Base-by-base conservation (phyloP, 92 coral and sea anemone species). In the Zoanthus gigantus region DNA sequence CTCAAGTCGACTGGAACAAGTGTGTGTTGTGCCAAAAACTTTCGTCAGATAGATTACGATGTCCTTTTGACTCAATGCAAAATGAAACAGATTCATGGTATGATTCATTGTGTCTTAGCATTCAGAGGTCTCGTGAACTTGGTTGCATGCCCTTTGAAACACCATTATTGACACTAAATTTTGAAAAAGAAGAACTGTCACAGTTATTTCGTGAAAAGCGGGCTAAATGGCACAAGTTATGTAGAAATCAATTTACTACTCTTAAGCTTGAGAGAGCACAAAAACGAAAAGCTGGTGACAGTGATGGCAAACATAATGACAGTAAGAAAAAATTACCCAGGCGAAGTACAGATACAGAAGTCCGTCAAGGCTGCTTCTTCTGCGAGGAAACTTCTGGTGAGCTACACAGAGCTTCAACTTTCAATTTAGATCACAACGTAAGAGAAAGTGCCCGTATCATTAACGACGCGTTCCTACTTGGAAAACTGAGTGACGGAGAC, bases 141-240 rank as follows among this genome's bases (percentile, higher is more conserved):
- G 14, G 44, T 71, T 31, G 44, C 32, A 29, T 71, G 75, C 72
- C 72, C 12, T n/a, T 67, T 18, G 31, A 67, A 67, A 67, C 34
- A n/a, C 31, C 29, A 18, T 30, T 67, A 30, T 10, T 18, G 42
- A 31, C 42, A 29, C 17, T 71, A 42, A 16, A 29, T 71, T 31
- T 1, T 10, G 75, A 42, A 29, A 71, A 71, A 29, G 75, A 15
- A 31, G 44, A 29, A 29, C 42, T 9, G 44, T 31, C 75, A 71
- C 32, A 31, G 14, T 42, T 71, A 12, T 53, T 53, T 53, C 16
- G 32, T 31, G 75, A 71, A 16, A 31, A 31, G 32, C 32, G 44
- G 75, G 75, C 72, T n/a, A 71, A 71, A 42, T 71, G 75, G 75
- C 75, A 71, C 75, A 71, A 71, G 75, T 42, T 30, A 29, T 71